A percentile compares a stretch with the other conserved stretches of the same genome.
Conservation (phyloP, 2,888 invertebrate species). For the Mystacides longicornis region DNA sequence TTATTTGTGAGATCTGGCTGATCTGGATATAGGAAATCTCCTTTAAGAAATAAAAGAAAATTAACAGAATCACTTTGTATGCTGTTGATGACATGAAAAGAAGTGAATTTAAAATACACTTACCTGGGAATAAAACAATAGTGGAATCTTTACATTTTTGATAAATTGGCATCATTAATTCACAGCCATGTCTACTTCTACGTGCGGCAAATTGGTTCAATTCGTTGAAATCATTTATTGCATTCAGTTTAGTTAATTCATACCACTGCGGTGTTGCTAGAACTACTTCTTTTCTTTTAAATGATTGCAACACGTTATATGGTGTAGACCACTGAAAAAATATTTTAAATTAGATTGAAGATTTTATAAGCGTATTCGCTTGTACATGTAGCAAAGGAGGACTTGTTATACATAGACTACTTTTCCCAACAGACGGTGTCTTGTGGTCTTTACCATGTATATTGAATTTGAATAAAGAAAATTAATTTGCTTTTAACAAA, state of each 20-base stretch:
- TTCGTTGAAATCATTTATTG: conserved; percentile 48
- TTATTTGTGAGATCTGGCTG: conserved; percentile 36
- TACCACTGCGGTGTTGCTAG: conserved; percentile 73
- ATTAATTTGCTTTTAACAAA: no score
- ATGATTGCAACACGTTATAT: conserved; percentile 40
- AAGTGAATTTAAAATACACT: neutral
- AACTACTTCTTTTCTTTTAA: conserved; percentile 36
- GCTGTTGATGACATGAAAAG: neutral
- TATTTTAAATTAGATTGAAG: no score
- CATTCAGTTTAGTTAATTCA: conserved; percentile 58
- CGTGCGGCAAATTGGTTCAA: conserved; percentile 52
- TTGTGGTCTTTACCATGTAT: no score
- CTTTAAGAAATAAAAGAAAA: conserved; percentile 11
- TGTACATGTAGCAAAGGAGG: no score
- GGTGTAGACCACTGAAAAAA: conserved; percentile 61
- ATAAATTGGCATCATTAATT: conserved; percentile 48
- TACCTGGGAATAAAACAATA: conserved; percentile 55
- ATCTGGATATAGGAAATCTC: conserved; percentile 42
- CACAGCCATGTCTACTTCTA: conserved; percentile 48
- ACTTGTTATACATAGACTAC: no score
- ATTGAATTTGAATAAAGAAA: no score
- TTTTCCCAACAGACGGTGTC: no score
- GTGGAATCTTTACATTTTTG: conserved; percentile 52
- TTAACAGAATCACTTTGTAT: neutral
- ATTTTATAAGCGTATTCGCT: no score